A percentile compares a stretch with the other conserved stretches of the same genome.
Evolutionary conservation across 92 coral and sea anemone genomes (phyloP).

Genomic region (Porites rus): DNA sequence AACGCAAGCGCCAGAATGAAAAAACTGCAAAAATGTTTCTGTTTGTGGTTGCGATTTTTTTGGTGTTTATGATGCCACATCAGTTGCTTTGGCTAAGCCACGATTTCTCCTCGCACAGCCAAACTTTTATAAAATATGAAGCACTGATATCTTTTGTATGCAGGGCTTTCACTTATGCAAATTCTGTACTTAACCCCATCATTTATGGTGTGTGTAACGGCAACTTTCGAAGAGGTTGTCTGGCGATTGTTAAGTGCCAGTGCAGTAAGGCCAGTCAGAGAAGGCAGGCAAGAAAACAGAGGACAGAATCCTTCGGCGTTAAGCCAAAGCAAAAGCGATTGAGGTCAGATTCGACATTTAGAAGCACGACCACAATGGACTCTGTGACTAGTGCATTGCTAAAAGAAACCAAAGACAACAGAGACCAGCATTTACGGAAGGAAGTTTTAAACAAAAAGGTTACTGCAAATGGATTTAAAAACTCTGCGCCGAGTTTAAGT

Average conservation of each 20-base stretch:
- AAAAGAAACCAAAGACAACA: slow-evolving; percentile 15
- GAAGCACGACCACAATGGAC: neutral
- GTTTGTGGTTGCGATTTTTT: slow-evolving; percentile 82
- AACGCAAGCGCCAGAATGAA: slow-evolving; percentile 71
- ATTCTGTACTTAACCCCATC: slow-evolving; percentile 82
- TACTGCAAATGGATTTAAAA: slow-evolving; percentile 18
- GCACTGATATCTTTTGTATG: slow-evolving; percentile 73
- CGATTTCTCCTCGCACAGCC: slow-evolving; percentile 68
- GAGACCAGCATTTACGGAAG: neutral
- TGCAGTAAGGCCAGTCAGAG: slow-evolving; percentile 76
- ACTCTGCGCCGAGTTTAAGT: neutral
- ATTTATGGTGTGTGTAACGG: slow-evolving; percentile 87
- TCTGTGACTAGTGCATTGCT: neutral
- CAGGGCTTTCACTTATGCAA: slow-evolving; percentile 87
- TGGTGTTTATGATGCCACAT: slow-evolving; percentile 92
- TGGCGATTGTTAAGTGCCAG: slow-evolving; percentile 63
- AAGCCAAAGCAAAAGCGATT: neutral
- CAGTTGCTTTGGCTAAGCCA: slow-evolving; percentile 85
- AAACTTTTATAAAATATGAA: slow-evolving; percentile 46
- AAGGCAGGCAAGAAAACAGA: slow-evolving; percentile 20
- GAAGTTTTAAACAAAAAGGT: neutral
- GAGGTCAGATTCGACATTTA: neutral
- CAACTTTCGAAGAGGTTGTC: slow-evolving; percentile 77
- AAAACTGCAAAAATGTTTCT: slow-evolving; percentile 91
- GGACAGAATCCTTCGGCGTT: slow-evolving; percentile 11